Evolutionary conservation across 1,140 invertebrate genomes (phyloP).

Genomic region (Episyrphus balteatus): DNA sequence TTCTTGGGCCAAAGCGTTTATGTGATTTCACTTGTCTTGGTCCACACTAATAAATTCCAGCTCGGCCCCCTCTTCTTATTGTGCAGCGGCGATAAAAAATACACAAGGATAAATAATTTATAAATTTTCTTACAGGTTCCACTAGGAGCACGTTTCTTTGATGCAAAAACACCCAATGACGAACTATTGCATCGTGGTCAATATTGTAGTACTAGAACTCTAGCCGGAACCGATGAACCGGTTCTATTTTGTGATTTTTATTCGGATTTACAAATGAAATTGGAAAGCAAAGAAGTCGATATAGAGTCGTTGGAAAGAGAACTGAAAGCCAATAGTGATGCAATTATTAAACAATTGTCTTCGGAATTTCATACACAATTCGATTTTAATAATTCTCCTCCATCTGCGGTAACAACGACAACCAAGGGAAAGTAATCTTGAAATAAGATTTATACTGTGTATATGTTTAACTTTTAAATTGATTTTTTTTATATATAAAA

Average conservation of each 20-base stretch:
- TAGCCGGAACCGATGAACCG: constrained; percentile 26
- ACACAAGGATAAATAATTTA: neutral
- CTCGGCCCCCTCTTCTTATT: too few species aligned
- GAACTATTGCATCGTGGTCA: constrained; percentile 29
- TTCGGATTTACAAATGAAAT: constrained; percentile 33
- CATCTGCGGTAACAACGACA: too few species aligned
- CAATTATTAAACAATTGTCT: constrained; percentile 26
- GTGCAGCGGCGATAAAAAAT: too few species aligned
- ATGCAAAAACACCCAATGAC: constrained; percentile 17
- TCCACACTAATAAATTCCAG: too few species aligned
- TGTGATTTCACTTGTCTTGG: too few species aligned
- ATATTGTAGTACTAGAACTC: constrained; percentile 29
- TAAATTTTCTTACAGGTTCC: constrained; percentile 2
- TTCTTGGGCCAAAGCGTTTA: too few species aligned
- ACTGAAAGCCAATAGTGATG: constrained; percentile 29
- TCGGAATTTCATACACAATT: constrained; percentile 24
- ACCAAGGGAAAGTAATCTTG: too few species aligned
- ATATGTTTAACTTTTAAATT: too few species aligned
- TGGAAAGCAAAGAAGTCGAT: constrained; percentile 30
- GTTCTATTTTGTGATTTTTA: constrained; percentile 35
- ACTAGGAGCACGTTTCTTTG: constrained; percentile 15
- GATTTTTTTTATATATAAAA: too few species aligned
- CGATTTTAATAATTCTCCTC: neutral
- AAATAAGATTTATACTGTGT: too few species aligned
- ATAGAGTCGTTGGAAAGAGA: constrained; percentile 28